phyloP scores from a whole-genome alignment of 2,888 invertebrate genomes.

The Ypsolopha sequella region DNA sequence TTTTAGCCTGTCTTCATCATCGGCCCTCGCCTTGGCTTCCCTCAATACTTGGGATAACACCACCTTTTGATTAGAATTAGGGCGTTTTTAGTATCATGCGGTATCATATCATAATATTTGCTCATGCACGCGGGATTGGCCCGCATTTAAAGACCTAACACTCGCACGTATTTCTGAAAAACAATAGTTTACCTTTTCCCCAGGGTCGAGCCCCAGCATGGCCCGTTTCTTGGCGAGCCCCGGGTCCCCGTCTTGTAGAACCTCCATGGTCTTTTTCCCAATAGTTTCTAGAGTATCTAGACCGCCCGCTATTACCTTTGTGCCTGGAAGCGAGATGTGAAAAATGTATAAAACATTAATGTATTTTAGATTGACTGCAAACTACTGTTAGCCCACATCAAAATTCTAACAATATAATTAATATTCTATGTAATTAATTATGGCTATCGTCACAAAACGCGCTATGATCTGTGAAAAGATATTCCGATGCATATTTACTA shows the following conservation, averaged over 20 bases:
- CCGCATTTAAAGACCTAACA: too few relatives aligned
- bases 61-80: not conserved
- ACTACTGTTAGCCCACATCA: too few relatives aligned
- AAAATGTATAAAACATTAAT: too few relatives aligned
- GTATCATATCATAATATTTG: not conserved
- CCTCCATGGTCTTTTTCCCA: constrained; percentile 95
- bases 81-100: not conserved
- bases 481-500: too few relatives aligned
- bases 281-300: constrained; percentile 92
- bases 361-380: too few relatives aligned
- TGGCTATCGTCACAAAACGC: too few relatives aligned
- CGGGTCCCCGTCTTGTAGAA: constrained; percentile 92
- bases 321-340: constrained; percentile 44
- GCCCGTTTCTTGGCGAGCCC: constrained; percentile 84
- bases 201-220: constrained; percentile 69
- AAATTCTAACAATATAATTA: too few relatives aligned
- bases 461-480: too few relatives aligned
- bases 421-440: too few relatives aligned
- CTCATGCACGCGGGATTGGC: not conserved
- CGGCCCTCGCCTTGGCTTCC: constrained; percentile 80
- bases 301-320: constrained; percentile 82
- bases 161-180: too few relatives aligned
- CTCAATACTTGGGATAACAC: constrained; percentile 51
- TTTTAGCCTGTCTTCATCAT: constrained; percentile 65
- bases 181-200: constrained; percentile 61